phyloP scores from a whole-genome alignment of 2,888 invertebrate genomes.

The Caenorhabditis becei region DNA sequence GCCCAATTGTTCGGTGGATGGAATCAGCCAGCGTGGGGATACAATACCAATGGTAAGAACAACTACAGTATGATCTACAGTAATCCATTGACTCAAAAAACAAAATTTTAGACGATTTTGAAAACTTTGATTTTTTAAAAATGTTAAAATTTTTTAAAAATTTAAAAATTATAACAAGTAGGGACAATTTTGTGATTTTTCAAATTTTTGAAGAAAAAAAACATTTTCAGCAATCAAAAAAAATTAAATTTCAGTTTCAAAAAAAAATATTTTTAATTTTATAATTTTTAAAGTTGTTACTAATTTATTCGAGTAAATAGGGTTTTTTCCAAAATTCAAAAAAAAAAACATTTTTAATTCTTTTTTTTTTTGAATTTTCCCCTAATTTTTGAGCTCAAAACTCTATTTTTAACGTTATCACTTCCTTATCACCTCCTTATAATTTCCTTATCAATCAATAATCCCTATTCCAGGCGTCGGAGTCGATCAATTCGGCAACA shows the following conservation, averaged over 20 bases:
- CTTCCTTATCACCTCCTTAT: no score
- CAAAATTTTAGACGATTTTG: neutral
- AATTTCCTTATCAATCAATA: no score
- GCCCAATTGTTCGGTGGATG: constrained; percentile 60
- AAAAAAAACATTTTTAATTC: neutral
- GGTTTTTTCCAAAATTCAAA: constrained; percentile 2
- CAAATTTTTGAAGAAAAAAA: neutral
- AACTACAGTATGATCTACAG: no score
- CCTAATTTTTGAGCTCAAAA: no score
- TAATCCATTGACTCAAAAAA: neutral
- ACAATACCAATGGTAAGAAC: constrained; percentile 50
- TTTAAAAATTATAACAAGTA: no score
- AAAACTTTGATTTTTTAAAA: no score
- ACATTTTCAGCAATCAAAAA: no score
- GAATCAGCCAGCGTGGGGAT: constrained; percentile 60
- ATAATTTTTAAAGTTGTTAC: no score
- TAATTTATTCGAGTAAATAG: no score
- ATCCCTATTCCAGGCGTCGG: constrained; percentile 48
- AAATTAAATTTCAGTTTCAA: neutral
- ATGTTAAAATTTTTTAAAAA: neutral
- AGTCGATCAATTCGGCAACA: constrained; percentile 57
- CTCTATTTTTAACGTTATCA: neutral
- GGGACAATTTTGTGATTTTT: neutral
- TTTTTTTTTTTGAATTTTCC: no score
- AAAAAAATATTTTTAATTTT: constrained; percentile 1